These are phyloP conservation scores for Sebastes matsubarae DNA, from an alignment of 2,797 vertebrate genomes.

Conservation along the genomic window DNA sequence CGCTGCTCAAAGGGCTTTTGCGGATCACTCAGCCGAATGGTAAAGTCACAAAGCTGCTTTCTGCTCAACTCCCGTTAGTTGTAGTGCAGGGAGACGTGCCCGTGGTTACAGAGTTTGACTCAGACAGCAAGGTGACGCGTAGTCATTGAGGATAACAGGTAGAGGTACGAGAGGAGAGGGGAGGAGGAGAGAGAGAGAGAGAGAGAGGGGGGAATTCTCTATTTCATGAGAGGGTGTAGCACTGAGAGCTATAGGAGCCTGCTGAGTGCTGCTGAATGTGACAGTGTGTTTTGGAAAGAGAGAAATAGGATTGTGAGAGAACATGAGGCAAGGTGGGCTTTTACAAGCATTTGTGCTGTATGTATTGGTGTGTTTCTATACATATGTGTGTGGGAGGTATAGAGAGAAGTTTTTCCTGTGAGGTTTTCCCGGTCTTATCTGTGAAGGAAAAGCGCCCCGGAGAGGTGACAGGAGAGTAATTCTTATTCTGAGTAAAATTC, in stretches of 20 bases:
- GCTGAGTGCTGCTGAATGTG: slow-evolving; percentile 45
- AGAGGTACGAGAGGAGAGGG: slow-evolving; percentile 12
- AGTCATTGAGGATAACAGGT: slow-evolving; percentile 68
- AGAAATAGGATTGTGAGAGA: background rate
- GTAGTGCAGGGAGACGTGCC: slow-evolving; percentile 51
- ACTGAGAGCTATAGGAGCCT: slow-evolving; percentile 33
- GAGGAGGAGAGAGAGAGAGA: background rate
- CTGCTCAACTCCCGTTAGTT: slow-evolving; percentile 40
- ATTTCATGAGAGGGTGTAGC: slow-evolving; percentile 40
- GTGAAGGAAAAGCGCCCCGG: slow-evolving; percentile 40
- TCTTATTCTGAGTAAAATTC: slow-evolving; percentile 50
- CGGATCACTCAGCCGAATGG: slow-evolving; percentile 29
- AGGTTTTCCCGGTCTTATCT: slow-evolving; percentile 57
- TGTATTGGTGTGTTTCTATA: background rate
- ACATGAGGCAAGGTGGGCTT: background rate
- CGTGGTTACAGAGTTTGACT: slow-evolving; percentile 75
- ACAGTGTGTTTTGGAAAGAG: slow-evolving; percentile 37
- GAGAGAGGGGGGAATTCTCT: slow-evolving; percentile 23
- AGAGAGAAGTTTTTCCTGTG: slow-evolving; percentile 37
- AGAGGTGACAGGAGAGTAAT: slow-evolving; percentile 52
- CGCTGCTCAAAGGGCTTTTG: slow-evolving; percentile 21
- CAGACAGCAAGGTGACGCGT: slow-evolving; percentile 60
- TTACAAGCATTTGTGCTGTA: slow-evolving; percentile 10
- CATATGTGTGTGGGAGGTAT: background rate
- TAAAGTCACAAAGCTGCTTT: slow-evolving; percentile 47